Evolutionary conservation across 2,113 vertebrate species (phyloP), one percentile per base, ranked within the genome.

Genomic region (Trochalopteron elliotii): DNA sequence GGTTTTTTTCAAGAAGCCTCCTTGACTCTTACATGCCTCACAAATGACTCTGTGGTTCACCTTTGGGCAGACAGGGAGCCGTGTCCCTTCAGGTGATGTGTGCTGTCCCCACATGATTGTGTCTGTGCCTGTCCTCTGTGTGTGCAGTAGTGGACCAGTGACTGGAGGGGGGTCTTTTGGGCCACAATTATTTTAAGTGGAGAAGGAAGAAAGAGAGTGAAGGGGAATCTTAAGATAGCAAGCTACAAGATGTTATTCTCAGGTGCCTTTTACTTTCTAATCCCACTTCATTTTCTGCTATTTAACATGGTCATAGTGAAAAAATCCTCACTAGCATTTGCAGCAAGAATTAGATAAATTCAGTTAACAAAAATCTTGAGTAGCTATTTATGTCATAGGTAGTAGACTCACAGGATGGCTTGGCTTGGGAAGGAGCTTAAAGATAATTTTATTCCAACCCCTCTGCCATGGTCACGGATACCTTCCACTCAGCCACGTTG

Each of bases 391-490:
- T 18, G 13, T 35, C 31, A 12, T 12, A 23, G 23, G 4, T 71
- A 24, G 23, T 35, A 47, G 45, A 45, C 8, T 68, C 8, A n/a
- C 15, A 75, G n/a, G 45, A 19, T 76, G 25, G 19, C 12, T 76
- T 76, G 9, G 15, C 2, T 55, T 55, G 25, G 25, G 27, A 49
- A 69, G 55, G n/a, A 76, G 10, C 25, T 63, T 83, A 42, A 69
- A 42, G 25, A 31, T 83, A 8, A 76, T 49, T 30, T 35, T 6
- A 22, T 69, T 83, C 35, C 40, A 40, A 7, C 2, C 3, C 25
- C 14, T 8, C 7, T 45, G 8, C 63, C 17, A 27, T 27, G 17
- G 17, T 18, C 39, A 47, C 0, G 0, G 17, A 11, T 10, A 13
- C 21, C 20, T 47, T 68, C 55, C 10, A 15, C 12, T 74, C 1